These are phyloP conservation scores for Camponotus pennsylvanicus DNA, from an alignment of 1,140 invertebrate species.

Conservation along the genomic window DNA sequence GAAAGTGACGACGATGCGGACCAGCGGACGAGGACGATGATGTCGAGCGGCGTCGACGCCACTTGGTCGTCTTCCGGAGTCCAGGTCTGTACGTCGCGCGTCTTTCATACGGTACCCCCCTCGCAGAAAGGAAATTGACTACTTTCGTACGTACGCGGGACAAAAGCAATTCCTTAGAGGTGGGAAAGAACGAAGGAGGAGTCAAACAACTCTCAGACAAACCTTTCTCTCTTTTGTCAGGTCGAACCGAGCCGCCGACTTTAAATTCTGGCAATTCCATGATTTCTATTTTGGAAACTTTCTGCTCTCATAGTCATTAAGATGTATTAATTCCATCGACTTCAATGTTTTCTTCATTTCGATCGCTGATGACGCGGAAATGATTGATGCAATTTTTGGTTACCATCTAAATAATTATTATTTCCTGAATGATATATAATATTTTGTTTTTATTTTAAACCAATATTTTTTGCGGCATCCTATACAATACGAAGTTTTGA, in stretches of 20 bases:
- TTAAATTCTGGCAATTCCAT: slow-evolving; percentile 7
- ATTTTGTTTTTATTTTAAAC: neutral
- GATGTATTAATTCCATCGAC: neutral
- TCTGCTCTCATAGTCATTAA: neutral
- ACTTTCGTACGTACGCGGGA: slow-evolving; percentile 50
- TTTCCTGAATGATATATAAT: neutral
- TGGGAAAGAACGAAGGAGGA: slow-evolving; percentile 76
- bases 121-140: slow-evolving; percentile 57
- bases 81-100: slow-evolving; percentile 26
- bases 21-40: slow-evolving; percentile 43
- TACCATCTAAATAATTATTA: neutral
- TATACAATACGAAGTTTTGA: slow-evolving; percentile 29
- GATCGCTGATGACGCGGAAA: neutral
- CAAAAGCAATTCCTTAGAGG: slow-evolving; percentile 65
- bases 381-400: neutral
- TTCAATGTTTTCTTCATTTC: neutral
- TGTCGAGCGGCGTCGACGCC: slow-evolving; percentile 52
- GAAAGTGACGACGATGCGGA: slow-evolving; percentile 68
- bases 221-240: slow-evolving; percentile 75
- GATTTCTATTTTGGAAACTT: slow-evolving; percentile 14
- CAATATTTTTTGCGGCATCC: neutral
- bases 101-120: slow-evolving; percentile 12
- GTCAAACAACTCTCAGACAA: slow-evolving; percentile 79
- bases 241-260: slow-evolving; percentile 45
- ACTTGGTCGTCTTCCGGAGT: slow-evolving; percentile 61